Percentiles rank a stretch among this genome's conserved stretches.
Conservation (phyloP, 2,797 vertebrate species). For the Tolypeutes matacus region DNA sequence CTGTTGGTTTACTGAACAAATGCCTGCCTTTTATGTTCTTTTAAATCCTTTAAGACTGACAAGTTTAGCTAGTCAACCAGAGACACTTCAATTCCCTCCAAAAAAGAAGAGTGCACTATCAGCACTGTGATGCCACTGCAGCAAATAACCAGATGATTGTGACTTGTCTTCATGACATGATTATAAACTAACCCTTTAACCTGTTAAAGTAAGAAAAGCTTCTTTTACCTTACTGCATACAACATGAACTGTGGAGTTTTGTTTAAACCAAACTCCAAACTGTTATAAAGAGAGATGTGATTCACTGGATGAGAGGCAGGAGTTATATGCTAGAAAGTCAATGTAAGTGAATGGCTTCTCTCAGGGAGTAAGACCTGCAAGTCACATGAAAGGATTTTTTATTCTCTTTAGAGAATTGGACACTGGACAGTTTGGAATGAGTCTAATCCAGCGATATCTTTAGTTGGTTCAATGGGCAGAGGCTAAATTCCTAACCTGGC, state of each 20-base stretch:
- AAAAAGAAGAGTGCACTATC: not conserved
- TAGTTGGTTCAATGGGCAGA: not conserved
- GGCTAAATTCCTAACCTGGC: not conserved
- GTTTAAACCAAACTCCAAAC: not conserved
- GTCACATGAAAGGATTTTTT: not conserved
- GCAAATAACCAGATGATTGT: not conserved
- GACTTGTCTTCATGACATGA: not conserved
- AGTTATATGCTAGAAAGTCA: rapidly evolving
- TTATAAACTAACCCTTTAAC: conserved; percentile 9
- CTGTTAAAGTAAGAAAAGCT: not conserved
- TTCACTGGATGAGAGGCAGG: not conserved
- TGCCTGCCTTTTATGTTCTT: conserved; percentile 21
- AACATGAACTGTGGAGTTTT: not conserved
- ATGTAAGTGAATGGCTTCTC: not conserved
- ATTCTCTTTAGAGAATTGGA: not conserved
- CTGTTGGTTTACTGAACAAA: conserved; percentile 55
- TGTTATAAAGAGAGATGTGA: not conserved
- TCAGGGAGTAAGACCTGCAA: not conserved
- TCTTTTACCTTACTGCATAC: not conserved
- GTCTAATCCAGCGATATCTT: not conserved
- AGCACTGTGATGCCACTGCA: not conserved
- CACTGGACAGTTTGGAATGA: not conserved
- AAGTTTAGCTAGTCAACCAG: conserved; percentile 53
- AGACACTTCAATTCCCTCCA: not conserved
- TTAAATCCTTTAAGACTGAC: conserved; percentile 6